Evolutionary conservation across 2,797 vertebrate genomes (phyloP).

Genomic region (Discoglossus pictus): DNA sequence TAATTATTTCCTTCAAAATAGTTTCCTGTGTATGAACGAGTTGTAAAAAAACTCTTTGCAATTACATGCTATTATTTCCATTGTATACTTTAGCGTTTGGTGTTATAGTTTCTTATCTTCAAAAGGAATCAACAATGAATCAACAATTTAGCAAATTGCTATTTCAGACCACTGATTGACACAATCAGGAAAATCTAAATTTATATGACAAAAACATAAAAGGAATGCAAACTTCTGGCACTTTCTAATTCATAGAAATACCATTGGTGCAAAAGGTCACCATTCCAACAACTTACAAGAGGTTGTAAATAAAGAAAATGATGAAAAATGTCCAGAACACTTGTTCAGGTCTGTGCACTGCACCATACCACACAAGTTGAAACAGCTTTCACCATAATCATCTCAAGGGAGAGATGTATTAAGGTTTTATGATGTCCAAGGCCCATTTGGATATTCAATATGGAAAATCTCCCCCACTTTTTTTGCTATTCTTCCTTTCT

Average conservation of each 20-base stretch:
- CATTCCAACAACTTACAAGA: conserved; percentile 18
- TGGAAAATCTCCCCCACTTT: no score
- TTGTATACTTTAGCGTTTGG: conserved; percentile 26
- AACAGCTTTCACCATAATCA: not conserved
- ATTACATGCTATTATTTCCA: conserved; percentile 45
- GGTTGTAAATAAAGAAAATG: conserved; percentile 13
- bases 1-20: conserved; percentile 76
- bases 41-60: conserved; percentile 67
- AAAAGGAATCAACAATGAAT: conserved; percentile 39
- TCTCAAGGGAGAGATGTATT: no score
- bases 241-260: conserved; percentile 31
- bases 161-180: conserved; percentile 29
- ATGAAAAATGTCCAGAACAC: not conserved
- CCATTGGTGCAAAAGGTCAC: conserved; percentile 42
- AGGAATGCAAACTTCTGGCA: conserved; percentile 30
- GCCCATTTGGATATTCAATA: not conserved
- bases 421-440: no score
- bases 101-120: conserved; percentile 42
- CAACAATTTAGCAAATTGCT: conserved; percentile 20
- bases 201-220: conserved; percentile 40
- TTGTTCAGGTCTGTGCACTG: conserved; percentile 2
- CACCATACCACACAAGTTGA: conserved; percentile 27
- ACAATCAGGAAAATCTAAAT: conserved; percentile 34
- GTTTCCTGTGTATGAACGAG: conserved; percentile 70
- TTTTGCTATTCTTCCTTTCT: no score